Evolutionary conservation across 2,797 vertebrate genomes (phyloP), one percentile per base, ranked within the genome.

Genomic region (Poeciliopsis gracilis): DNA sequence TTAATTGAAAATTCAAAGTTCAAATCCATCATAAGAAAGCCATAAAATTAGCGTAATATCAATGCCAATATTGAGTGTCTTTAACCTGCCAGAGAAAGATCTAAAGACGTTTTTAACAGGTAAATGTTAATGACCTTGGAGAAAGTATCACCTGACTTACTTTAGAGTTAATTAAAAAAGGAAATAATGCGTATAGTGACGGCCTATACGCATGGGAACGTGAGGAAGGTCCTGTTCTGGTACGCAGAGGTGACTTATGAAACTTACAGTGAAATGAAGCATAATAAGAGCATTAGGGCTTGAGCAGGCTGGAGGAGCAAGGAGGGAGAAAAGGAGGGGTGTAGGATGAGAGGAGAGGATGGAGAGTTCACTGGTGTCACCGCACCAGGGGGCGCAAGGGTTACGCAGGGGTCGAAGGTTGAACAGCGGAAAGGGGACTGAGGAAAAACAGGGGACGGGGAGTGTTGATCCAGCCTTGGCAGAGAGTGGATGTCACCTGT

Each of bases 381-480:
- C 80, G 61, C 84, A 76, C 78, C 73, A 80, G 74, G 82, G 71
- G 72, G 70, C 16, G 38, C 66, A 72, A 77, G 73, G 91, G 90
- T 92, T 77, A 89, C 49, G 0, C 72, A 57, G 82, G 76, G 88
- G 89, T 91, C 76, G 84, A 80, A 92, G 90, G 90, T 91, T 83
- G 81, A 78, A 66, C 49, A 25, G 88, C 67, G 45, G 81, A 89
- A 77, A 57, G 81, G 85, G 82, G 87, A 72, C 74, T 36, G 33
- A 61, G 72, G 74, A 51, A 79, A 81, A 38, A 78, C 20, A 53
- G 79, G 79, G 41, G 67, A 49, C 78, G 81, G 36, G 75, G 76
- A 82, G 81, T 91, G 91, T 93, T 93, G 88, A 91, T 92, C 69
- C 89, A 92, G 90, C 90, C 89, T 91, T 85, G 85, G 59, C 86